Percentiles rank a stretch among this genome's conserved stretches.
Evolutionary conservation across 2,888 invertebrate species (phyloP).

Genomic region (Pantelozetes paolii): DNA sequence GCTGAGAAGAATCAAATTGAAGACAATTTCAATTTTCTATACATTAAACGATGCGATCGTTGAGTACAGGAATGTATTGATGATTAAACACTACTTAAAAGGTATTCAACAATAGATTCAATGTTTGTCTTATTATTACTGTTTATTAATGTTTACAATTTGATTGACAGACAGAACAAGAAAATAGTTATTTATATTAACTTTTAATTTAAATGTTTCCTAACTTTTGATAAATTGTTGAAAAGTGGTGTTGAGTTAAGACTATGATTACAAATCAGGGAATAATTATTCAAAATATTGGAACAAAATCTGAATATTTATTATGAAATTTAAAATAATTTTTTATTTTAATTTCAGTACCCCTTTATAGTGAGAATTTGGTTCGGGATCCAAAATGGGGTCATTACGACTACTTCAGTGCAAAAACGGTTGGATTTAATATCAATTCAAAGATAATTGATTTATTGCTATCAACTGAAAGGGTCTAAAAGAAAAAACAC

Average conservation of each 20-base stretch:
- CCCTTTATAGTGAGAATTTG: background rate
- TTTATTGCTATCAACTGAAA: background rate
- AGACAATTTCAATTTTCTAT: background rate
- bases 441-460: slow-evolving; percentile 6
- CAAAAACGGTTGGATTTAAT: background rate
- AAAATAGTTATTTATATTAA: too few relatives aligned
- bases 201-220: too few relatives aligned
- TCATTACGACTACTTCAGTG: background rate
- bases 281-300: too few relatives aligned
- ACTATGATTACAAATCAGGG: too few relatives aligned
- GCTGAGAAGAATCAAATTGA: background rate
- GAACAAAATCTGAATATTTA: too few relatives aligned
- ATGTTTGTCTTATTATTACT: background rate
- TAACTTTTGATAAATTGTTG: too few relatives aligned
- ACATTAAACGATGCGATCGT: background rate
- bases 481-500: too few relatives aligned
- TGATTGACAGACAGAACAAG: too few relatives aligned
- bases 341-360: background rate
- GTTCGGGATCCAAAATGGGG: background rate
- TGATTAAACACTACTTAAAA: background rate
- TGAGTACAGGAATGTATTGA: background rate
- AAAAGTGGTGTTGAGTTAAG: too few relatives aligned
- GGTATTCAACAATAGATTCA: background rate
- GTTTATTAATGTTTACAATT: too few relatives aligned
- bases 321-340: background rate